A percentile compares a stretch with the other conserved stretches of the same genome.
phyloP scores from a whole-genome alignment of 2,113 vertebrate species.

The Corynorhinus townsendii region DNA sequence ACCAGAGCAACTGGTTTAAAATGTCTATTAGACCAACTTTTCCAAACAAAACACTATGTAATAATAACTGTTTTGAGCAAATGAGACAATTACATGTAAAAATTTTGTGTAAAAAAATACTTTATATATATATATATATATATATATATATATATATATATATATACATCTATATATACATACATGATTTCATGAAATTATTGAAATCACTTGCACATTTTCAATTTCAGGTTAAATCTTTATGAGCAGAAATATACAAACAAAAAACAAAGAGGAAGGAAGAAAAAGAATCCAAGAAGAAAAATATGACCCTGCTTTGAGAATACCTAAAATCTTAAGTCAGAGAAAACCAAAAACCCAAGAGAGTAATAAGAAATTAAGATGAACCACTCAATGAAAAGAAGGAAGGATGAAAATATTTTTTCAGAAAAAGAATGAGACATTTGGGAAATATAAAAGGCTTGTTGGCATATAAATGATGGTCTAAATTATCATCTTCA shows the following conservation, averaged over 20 bases:
- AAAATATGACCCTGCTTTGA: not conserved
- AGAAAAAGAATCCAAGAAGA: not conserved
- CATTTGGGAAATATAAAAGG: not conserved
- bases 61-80: not conserved
- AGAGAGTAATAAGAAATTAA: not conserved
- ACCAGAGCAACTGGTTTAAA: not conserved
- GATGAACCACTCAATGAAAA: not conserved
- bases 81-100: not conserved
- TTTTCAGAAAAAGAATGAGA: constrained; percentile 1
- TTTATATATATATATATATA: not conserved
- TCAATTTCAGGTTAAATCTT: not conserved
- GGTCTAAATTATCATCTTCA: not conserved
- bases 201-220: not conserved
- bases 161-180: not conserved
- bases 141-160: not conserved
- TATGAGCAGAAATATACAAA: not conserved
- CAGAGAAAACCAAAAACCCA: not conserved
- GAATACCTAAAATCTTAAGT: not conserved
- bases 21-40: not conserved
- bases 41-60: not conserved
- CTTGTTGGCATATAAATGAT: not conserved
- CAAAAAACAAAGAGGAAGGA: not conserved
- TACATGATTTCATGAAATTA: not conserved
- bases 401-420: not conserved
- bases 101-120: not conserved